Conservation (phyloP, 2,888 invertebrate species). For the Tenthredo distinguenda region DNA sequence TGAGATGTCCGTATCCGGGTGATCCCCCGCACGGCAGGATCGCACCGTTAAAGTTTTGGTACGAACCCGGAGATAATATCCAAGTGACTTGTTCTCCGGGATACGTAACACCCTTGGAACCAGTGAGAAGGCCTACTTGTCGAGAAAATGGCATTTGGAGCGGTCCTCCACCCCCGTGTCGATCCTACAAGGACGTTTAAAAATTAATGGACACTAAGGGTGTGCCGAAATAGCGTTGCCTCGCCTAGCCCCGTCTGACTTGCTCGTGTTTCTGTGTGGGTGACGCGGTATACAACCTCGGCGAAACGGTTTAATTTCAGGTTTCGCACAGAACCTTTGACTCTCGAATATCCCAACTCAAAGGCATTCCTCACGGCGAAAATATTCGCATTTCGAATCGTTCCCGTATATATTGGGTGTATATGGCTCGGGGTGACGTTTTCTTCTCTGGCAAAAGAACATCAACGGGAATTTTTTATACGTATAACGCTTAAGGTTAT, state of each 20-base stretch:
- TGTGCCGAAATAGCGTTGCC: slow-evolving; percentile 35
- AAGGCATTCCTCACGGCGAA: slow-evolving; percentile 38
- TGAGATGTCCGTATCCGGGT: slow-evolving; percentile 86
- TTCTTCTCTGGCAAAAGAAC: not conserved
- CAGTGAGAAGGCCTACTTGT: slow-evolving; percentile 83
- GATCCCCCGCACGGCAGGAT: slow-evolving; percentile 86
- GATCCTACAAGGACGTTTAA: slow-evolving; percentile 83
- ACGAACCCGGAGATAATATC: slow-evolving; percentile 86
- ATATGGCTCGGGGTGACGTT: slow-evolving; percentile 48
- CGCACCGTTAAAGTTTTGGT: slow-evolving; percentile 86
- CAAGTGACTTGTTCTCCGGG: slow-evolving; percentile 86
- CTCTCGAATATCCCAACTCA: slow-evolving; percentile 34
- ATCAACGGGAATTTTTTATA: slow-evolving; percentile 29
- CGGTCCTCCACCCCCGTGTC: slow-evolving; percentile 84
- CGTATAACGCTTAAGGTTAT: slow-evolving; percentile 14
- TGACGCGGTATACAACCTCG: not conserved
- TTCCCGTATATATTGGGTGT: not conserved
- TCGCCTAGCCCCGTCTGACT: slow-evolving; percentile 19
- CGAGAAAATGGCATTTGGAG: slow-evolving; percentile 86
- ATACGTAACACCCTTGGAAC: slow-evolving; percentile 80
- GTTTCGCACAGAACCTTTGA: slow-evolving; percentile 26
- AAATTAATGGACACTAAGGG: slow-evolving; percentile 18
- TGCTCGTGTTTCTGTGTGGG: not conserved
- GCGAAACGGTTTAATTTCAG: slow-evolving; percentile 35
- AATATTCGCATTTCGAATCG: slow-evolving; percentile 37